These are phyloP conservation scores for Botia kubotai DNA, from an alignment of 2,797 vertebrate genomes.

Conservation along the genomic window DNA sequence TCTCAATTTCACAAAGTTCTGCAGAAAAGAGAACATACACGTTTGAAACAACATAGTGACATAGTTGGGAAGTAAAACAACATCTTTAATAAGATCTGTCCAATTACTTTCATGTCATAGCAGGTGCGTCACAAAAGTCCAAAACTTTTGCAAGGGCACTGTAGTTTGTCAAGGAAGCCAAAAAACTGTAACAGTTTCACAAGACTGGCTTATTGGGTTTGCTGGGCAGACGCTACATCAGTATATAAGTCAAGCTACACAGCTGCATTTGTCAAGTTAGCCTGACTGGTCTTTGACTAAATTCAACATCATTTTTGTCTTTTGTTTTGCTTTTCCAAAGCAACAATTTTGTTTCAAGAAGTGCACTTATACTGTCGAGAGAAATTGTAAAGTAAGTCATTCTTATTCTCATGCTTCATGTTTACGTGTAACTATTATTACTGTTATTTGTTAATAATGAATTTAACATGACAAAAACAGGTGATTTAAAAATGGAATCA, in stretches of 20 bases:
- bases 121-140: conserved; percentile 6
- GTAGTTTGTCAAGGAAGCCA: conserved; percentile 33
- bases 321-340: conserved; percentile 74
- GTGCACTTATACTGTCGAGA: conserved; percentile 81
- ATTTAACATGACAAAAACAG: not conserved
- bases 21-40: too few species aligned
- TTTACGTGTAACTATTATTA: conserved; percentile 27
- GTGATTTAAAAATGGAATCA: not conserved
- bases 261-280: conserved; percentile 21
- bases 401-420: conserved; percentile 58
- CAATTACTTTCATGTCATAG: not conserved
- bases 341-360: conserved; percentile 85
- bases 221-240: conserved; percentile 13
- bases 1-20: not conserved
- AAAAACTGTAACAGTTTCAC: conserved; percentile 60
- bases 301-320: conserved; percentile 70
- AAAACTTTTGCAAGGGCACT: conserved; percentile 43
- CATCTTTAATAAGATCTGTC: not conserved
- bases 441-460: not conserved
- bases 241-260: not conserved
- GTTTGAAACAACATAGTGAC: not conserved
- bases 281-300: conserved; percentile 58
- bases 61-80: not conserved
- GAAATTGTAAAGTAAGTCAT: conserved; percentile 83
- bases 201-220: not conserved